Conservation (phyloP, 2,113 vertebrate genomes). For the Thinocorus orbignyianus region DNA sequence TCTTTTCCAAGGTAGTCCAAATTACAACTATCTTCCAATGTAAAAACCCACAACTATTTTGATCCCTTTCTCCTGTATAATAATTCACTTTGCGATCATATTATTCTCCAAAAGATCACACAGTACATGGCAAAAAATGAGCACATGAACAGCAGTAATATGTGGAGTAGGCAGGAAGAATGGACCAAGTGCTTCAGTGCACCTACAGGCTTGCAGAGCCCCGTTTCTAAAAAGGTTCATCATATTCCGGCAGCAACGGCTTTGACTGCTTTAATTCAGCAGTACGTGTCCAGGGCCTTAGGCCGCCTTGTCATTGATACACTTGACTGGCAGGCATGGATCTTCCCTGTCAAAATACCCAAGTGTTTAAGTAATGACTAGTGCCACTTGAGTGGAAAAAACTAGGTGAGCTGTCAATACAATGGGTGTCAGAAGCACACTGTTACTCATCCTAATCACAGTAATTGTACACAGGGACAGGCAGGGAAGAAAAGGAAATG, state of each 20-base stretch:
- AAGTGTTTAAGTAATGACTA: constrained; percentile 82
- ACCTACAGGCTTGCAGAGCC: neutral
- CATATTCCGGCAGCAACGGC: constrained; percentile 71
- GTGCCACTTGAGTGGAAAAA: constrained; percentile 81
- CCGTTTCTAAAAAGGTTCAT: constrained; percentile 78
- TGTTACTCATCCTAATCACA: constrained; percentile 83
- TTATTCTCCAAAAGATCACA: neutral
- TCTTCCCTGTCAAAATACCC: constrained; percentile 82
- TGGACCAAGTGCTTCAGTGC: neutral
- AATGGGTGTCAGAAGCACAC: constrained; percentile 73
- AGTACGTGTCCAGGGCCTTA: constrained; percentile 72
- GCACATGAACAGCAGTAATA: neutral
- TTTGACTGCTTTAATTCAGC: constrained; percentile 88
- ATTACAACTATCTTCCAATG: neutral
- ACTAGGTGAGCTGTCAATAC: constrained; percentile 75
- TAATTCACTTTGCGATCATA: neutral
- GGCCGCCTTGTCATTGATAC: constrained; percentile 81
- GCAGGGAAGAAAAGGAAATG: constrained; percentile 79
- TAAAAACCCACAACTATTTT: neutral
- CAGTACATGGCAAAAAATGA: accelerated
- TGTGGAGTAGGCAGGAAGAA: neutral
- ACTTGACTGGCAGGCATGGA: constrained; percentile 87
- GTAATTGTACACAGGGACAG: constrained; percentile 76
- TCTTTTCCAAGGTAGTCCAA: neutral
- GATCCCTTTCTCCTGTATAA: neutral